phyloP scores from a whole-genome alignment of 1,140 invertebrate species.

The Artemia franciscana region DNA sequence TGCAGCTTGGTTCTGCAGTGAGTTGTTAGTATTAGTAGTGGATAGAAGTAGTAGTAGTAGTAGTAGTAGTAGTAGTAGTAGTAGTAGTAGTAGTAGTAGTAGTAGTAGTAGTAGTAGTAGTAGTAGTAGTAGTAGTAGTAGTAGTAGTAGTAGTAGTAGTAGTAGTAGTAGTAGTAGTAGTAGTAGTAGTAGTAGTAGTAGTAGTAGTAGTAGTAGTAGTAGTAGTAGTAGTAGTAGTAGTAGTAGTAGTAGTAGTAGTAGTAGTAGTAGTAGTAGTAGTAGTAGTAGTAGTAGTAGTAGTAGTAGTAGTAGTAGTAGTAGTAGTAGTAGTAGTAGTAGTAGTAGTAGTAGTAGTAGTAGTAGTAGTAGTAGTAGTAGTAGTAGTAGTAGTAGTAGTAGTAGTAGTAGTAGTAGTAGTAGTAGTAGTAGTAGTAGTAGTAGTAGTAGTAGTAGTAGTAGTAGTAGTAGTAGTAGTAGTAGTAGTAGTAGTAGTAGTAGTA shows the following conservation, averaged over 20 bases:
- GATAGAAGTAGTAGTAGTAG: constrained; percentile 1
- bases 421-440: background rate
- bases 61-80: constrained; percentile 3
- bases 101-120: constrained; percentile 4
- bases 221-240: constrained; percentile 3
- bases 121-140: background rate
- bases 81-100: constrained; percentile 4
- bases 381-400: background rate
- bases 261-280: background rate
- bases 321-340: background rate
- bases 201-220: background rate
- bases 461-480: background rate
- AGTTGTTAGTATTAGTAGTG: too few species aligned
- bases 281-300: background rate
- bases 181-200: background rate
- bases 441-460: background rate
- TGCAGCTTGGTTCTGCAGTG: too few species aligned
- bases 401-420: background rate
- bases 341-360: background rate
- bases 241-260: background rate
- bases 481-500: background rate
- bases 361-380: constrained; percentile 1
- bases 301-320: background rate
- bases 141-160: background rate
- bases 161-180: background rate